Evolutionary conservation across 2,888 invertebrate genomes (phyloP).

Genomic region (Cerastis leucographa): DNA sequence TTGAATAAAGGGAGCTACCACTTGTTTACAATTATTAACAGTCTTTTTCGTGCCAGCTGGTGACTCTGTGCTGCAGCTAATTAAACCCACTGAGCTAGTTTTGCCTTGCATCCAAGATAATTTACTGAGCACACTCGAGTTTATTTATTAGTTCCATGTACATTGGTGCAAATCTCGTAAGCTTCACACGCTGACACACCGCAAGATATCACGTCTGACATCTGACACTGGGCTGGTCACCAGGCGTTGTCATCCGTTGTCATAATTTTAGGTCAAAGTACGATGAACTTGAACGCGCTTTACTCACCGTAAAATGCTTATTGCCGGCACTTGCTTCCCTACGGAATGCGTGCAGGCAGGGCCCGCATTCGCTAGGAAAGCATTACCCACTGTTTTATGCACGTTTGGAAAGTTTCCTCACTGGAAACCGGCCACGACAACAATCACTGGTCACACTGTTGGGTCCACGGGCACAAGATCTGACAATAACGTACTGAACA

Average conservation of each 20-base stretch:
- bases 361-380: conserved; percentile 89
- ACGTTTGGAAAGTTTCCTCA: conserved; percentile 90
- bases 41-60: conserved; percentile 41
- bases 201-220: conserved; percentile 73
- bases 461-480: conserved; percentile 80
- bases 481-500: conserved; percentile 82
- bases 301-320: conserved; percentile 90
- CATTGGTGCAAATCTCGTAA: conserved; percentile 62
- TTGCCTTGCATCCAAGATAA: conserved; percentile 23
- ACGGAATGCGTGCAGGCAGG: conserved; percentile 89
- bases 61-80: conserved; percentile 19
- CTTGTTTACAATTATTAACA: conserved; percentile 46
- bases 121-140: conserved; percentile 21
- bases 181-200: conserved; percentile 63
- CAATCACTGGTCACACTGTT: conserved; percentile 89
- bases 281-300: conserved; percentile 88
- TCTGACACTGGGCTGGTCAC: conserved; percentile 77
- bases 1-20: conserved; percentile 41
- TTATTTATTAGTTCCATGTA: conserved; percentile 30
- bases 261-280: conserved; percentile 89
- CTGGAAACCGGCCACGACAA: conserved; percentile 90
- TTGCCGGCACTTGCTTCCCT: conserved; percentile 89
- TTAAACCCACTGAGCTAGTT: conserved; percentile 34
- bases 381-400: conserved; percentile 90
- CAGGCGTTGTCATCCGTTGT: conserved; percentile 74